Conservation (phyloP, 2,888 invertebrate species). For the Bembecia ichneumoniformis region DNA sequence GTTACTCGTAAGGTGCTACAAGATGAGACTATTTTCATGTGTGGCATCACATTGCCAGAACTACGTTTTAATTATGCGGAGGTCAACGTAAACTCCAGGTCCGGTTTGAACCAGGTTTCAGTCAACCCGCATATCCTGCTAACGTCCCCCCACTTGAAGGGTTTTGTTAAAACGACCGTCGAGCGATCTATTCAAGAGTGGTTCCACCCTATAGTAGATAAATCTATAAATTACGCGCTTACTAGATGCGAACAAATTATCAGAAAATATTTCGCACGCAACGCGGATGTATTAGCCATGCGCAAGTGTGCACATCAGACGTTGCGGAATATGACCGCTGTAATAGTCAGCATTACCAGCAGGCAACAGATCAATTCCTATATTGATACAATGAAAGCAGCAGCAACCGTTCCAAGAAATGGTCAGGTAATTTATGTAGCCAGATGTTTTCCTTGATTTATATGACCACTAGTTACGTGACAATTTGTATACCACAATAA, state of each 20-base stretch:
- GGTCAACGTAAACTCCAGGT: conserved; percentile 84
- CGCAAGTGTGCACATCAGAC: conserved; percentile 95
- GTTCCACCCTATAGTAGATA: conserved; percentile 94
- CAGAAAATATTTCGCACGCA: conserved; percentile 96
- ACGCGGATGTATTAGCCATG: conserved; percentile 94
- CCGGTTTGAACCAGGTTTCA: conserved; percentile 84
- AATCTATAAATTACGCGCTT: conserved; percentile 96
- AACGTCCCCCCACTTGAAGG: conserved; percentile 90
- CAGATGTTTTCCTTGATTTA: no score
- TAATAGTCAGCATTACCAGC: conserved; percentile 99
- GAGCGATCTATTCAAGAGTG: conserved; percentile 97
- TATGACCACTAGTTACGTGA: no score
- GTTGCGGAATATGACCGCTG: conserved; percentile 95
- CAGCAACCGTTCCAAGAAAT: conserved; percentile 75
- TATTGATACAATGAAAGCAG: conserved; percentile 89
- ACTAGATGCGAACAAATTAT: conserved; percentile 97
- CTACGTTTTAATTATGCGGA: conserved; percentile 93
- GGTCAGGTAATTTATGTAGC: conserved; percentile 55
- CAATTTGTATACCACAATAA: no score
- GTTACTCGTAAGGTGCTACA: conserved; percentile 24
- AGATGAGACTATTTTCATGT: conserved; percentile 45
- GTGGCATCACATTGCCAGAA: conserved; percentile 75
- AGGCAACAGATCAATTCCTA: conserved; percentile 92
- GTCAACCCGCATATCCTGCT: conserved; percentile 87
- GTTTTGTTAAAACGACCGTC: conserved; percentile 88